Percentiles rank a stretch among this genome's conserved stretches.
These are phyloP conservation scores for Drosophila picticornis DNA, from an alignment of 2,888 invertebrate genomes.

Conservation along the genomic window DNA sequence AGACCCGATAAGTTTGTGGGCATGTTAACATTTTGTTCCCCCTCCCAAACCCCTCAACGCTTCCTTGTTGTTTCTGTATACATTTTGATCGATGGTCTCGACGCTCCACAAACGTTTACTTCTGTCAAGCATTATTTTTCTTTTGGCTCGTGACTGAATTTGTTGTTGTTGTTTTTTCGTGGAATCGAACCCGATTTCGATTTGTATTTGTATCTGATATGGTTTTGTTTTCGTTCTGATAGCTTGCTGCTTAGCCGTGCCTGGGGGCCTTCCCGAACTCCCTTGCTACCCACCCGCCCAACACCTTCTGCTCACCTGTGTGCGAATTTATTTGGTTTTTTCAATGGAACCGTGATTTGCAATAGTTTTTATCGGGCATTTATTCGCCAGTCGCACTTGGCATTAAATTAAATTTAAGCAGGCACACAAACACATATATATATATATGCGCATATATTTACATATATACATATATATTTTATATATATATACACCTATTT, in stretches of 20 bases:
- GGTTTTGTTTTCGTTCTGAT: slow-evolving; percentile 23
- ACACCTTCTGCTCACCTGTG: not conserved
- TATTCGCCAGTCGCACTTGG: slow-evolving; percentile 40
- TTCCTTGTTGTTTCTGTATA: slow-evolving; percentile 14
- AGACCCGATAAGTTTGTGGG: slow-evolving; percentile 67
- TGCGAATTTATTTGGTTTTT: not conserved
- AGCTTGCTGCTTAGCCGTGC: not conserved
- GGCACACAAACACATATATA: slow-evolving; percentile 1
- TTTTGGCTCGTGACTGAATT: slow-evolving; percentile 59
- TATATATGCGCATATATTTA: not conserved
- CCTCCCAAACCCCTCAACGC: not conserved
- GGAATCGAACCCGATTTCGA: slow-evolving; percentile 43
- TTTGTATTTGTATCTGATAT: slow-evolving; percentile 50
- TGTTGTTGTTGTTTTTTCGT: slow-evolving; percentile 12
- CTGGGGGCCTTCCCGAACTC: not conserved
- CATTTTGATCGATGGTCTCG: slow-evolving; percentile 70
- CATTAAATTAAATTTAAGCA: slow-evolving; percentile 41
- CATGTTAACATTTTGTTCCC: slow-evolving; percentile 62
- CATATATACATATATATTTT: not conserved
- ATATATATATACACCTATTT: slow-evolving; percentile 44
- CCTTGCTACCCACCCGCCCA: not conserved
- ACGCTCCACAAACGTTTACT: slow-evolving; percentile 58
- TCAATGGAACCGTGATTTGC: slow-evolving; percentile 47
- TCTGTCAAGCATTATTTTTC: slow-evolving; percentile 26
- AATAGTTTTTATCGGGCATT: slow-evolving; percentile 33